A percentile compares a stretch with the other conserved stretches of the same genome.
phyloP scores from a whole-genome alignment of 53 echinoderm and acorn worm genomes.

The Holothuria leucospilota region DNA sequence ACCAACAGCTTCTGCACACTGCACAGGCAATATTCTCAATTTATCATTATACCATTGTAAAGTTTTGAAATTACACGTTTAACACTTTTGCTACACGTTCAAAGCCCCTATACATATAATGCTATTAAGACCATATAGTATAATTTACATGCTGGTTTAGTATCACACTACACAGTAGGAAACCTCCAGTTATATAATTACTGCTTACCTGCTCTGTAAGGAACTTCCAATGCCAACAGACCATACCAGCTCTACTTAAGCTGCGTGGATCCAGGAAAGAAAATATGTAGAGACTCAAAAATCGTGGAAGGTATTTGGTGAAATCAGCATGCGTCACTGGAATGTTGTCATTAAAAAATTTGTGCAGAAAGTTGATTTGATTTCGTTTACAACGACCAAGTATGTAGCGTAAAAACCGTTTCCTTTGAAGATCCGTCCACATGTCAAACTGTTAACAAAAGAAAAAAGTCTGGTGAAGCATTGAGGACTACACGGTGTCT shows the following conservation, averaged over 20 bases:
- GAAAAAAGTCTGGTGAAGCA: neutral
- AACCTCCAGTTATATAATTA: no score
- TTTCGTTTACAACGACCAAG: slow-evolving; percentile 75
- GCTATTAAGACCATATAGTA: no score
- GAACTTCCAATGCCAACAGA: slow-evolving; percentile 99
- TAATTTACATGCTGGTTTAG: no score
- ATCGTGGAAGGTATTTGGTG: slow-evolving; percentile 82
- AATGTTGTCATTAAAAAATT: slow-evolving; percentile 79
- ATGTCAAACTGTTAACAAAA: slow-evolving; percentile 84
- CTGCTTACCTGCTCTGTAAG: slow-evolving; percentile 82
- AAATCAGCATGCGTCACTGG: slow-evolving; percentile 87
- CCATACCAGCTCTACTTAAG: slow-evolving; percentile 84
- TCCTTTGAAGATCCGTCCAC: slow-evolving; percentile 95
- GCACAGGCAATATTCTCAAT: no score
- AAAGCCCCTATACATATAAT: no score
- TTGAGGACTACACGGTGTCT: neutral
- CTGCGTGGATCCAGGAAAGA: slow-evolving; percentile 96
- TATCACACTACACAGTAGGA: no score
- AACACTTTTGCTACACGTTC: no score
- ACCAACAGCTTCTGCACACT: no score
- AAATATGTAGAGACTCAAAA: slow-evolving; percentile 86
- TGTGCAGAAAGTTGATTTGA: slow-evolving; percentile 83
- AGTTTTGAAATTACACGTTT: no score
- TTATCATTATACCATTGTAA: no score
- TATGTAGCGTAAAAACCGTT: slow-evolving; percentile 88